Conservation (phyloP, 2,888 invertebrate genomes). For the Pristionchus entomophagus region DNA sequence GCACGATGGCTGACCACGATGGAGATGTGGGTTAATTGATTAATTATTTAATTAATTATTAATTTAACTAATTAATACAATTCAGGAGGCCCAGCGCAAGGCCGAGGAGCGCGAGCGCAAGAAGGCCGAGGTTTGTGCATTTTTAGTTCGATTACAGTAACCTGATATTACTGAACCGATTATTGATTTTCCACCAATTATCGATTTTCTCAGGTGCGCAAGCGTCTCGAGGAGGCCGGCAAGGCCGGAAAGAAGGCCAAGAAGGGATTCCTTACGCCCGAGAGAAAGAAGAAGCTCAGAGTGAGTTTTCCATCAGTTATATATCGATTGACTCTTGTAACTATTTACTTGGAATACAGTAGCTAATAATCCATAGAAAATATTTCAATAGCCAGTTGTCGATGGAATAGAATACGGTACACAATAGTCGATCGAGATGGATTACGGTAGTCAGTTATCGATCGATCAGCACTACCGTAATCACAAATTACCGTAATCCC, state of each 20-base stretch:
- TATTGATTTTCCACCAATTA: constrained; percentile 17
- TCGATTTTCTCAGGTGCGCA: constrained; percentile 83
- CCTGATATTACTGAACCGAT: neutral
- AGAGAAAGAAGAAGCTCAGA: constrained; percentile 99
- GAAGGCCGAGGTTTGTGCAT: constrained; percentile 86
- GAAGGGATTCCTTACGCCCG: constrained; percentile 99
- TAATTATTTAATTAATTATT: neutral
- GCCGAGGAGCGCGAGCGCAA: constrained; percentile 97
- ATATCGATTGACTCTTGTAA: neutral
- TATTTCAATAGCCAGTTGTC: no score
- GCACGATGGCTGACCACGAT: constrained; percentile 32
- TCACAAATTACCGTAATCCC: neutral
- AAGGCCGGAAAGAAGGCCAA: constrained; percentile 92
- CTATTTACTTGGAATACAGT: neutral
- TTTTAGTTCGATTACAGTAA: neutral
- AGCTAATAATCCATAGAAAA: neutral
- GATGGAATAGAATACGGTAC: no score
- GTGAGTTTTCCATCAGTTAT: constrained; percentile 81
- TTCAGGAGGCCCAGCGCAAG: constrained; percentile 82
- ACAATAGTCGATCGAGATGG: no score
- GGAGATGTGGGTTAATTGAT: constrained; percentile 33
- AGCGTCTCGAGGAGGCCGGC: constrained; percentile 98
- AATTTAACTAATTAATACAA: neutral
- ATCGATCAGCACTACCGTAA: neutral
- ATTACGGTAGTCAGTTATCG: no score